A percentile compares a stretch with the other conserved stretches of the same genome.
Evolutionary conservation across 1,140 invertebrate species (phyloP).

Genomic region (Geopemphigus sp.): DNA sequence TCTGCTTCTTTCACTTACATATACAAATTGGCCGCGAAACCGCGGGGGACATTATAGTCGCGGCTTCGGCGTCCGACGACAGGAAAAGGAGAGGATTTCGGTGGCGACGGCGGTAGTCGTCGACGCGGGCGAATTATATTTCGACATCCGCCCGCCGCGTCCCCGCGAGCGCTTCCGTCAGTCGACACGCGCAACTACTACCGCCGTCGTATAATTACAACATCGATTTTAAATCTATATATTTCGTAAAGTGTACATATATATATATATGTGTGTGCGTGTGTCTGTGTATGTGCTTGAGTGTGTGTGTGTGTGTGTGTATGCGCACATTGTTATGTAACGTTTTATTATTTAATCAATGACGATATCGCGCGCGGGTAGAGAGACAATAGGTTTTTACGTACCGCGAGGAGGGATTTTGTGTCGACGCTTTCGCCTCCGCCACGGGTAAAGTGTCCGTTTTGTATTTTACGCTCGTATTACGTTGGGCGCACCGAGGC

Average conservation of each 20-base stretch:
- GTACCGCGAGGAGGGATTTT: neutral
- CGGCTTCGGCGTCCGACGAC: no score
- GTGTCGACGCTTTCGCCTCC: neutral
- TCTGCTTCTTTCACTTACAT: no score
- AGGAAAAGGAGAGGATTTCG: no score
- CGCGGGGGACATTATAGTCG: no score
- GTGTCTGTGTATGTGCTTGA: neutral
- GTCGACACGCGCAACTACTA: neutral
- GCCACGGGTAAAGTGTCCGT: no score
- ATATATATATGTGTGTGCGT: neutral
- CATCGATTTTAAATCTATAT: neutral
- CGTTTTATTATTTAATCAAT: conserved; percentile 25
- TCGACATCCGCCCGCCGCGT: no score
- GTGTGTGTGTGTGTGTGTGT: neutral
- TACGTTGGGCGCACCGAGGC: no score
- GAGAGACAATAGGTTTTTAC: conserved; percentile 2
- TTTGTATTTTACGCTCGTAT: no score
- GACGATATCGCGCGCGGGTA: neutral
- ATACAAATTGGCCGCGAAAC: no score
- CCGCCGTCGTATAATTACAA: neutral
- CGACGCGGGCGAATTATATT: no score
- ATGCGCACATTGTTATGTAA: neutral
- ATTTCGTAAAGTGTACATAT: neutral
- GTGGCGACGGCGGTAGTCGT: no score
- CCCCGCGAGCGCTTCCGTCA: neutral